Evolutionary conservation across 2,797 vertebrate genomes (phyloP).

Genomic region (Xiphophorus birchmanni): DNA sequence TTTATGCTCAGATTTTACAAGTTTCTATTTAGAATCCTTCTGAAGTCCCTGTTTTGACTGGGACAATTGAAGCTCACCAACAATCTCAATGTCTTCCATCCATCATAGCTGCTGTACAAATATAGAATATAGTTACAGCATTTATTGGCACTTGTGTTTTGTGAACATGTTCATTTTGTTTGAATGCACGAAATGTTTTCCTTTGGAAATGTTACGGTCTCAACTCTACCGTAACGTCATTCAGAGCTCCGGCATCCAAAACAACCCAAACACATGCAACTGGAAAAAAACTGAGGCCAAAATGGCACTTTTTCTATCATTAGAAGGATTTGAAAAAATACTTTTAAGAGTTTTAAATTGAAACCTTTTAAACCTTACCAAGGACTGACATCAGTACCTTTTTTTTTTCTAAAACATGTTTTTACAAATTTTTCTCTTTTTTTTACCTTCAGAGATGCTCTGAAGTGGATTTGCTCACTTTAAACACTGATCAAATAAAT

Average conservation of each 20-base stretch:
- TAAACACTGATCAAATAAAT: conserved; percentile 15
- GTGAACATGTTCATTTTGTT: neutral
- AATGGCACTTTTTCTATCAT: neutral
- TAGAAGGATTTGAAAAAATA: neutral
- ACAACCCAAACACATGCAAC: neutral
- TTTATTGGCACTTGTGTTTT: neutral
- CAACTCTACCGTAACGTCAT: neutral
- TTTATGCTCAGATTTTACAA: neutral
- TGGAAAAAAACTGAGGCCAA: neutral
- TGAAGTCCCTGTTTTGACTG: neutral
- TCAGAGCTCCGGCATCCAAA: neutral
- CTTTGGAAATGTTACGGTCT: neutral
- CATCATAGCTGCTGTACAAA: neutral
- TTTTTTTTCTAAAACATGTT: neutral
- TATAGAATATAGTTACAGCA: neutral
- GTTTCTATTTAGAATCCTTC: neutral
- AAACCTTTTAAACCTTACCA: neutral
- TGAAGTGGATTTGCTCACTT: conserved; percentile 14
- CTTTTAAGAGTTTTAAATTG: neutral
- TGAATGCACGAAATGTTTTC: neutral
- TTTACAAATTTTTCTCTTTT: neutral
- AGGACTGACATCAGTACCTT: neutral
- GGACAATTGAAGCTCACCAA: neutral
- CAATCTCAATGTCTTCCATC: neutral
- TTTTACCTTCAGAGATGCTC: neutral